Base-by-base conservation (phyloP, 2,113 vertebrate species). In the Lampris incognitus region DNA sequence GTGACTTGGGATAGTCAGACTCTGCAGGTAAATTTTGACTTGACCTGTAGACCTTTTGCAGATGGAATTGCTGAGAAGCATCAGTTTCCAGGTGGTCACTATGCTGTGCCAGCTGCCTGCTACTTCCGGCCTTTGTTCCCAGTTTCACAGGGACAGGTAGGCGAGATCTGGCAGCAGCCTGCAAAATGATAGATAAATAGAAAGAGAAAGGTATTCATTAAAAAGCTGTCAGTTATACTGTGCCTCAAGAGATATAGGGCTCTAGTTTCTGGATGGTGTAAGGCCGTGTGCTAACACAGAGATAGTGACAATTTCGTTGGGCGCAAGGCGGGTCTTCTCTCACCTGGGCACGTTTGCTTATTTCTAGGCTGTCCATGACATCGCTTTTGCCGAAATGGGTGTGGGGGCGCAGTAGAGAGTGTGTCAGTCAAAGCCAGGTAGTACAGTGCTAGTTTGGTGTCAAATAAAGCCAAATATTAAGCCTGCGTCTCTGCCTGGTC, bases 81-180 rank as follows among this genome's bases (percentile, higher is more conserved):
- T 83, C 83, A 24, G 56, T 24, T 6, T 63, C 87, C 37, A 71
- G 63, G 2, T 44, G 79, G 4, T 89, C 82, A 3, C 77, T 36
- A 7, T 85, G 87, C 60, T 57, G 88, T 2, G 59, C 0, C 24
- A 46, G 62, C 48, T 3, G 65, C 56, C 6, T 76, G 64, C 61
- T 41, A 3, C 74, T 88, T 81, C 81, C 76, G 2, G 80, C 1
- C 0, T 91, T 78, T 6, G 66, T 85, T 54, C 79, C 86, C 6
- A 84, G 63, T 51, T 91, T 96, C 6, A 95, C n/a, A 4, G 85
- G 94, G 80, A 98, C 61, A 0, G 97, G 96, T 55, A 99, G 86
- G 44, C 94, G 94, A 3, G 97, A 98, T 82, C 85, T 97, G 79
- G 85, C 90, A 49, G 56, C 81, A 5, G 82, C 78, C 96, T 98